Percentiles rank a stretch among this genome's conserved stretches.
phyloP scores from a whole-genome alignment of 2,888 invertebrate genomes.

The Caenorhabditis becei region DNA sequence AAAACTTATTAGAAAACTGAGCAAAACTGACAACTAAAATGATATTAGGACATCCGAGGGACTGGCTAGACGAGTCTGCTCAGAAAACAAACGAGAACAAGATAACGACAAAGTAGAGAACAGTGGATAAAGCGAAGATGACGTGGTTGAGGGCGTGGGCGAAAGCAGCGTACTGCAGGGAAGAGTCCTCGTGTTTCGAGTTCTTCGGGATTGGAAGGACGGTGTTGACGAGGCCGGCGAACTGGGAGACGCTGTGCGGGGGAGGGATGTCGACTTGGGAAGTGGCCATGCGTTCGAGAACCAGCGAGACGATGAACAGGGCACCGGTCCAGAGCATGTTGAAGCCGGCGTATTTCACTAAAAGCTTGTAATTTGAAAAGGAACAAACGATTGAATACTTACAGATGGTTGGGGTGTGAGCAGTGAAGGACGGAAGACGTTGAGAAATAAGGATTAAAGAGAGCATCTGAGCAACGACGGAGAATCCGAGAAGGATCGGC shows the following conservation, averaged over 20 bases:
- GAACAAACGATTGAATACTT: slow-evolving; percentile 41
- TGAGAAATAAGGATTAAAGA: slow-evolving; percentile 75
- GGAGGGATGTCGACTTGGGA: slow-evolving; percentile 78
- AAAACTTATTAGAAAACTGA: slow-evolving; percentile 54
- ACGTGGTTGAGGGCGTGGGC: slow-evolving; percentile 77
- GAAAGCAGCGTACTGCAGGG: slow-evolving; percentile 69
- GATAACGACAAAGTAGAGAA: slow-evolving; percentile 76
- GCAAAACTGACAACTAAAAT: slow-evolving; percentile 28
- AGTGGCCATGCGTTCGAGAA: slow-evolving; percentile 76
- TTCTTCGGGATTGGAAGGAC: slow-evolving; percentile 77
- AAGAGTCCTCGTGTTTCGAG: slow-evolving; percentile 70
- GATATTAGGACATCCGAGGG: slow-evolving; percentile 3
- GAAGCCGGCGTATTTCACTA: slow-evolving; percentile 80
- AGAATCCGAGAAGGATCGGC: slow-evolving; percentile 77
- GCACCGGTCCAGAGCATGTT: slow-evolving; percentile 78
- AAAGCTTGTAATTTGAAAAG: slow-evolving; percentile 34
- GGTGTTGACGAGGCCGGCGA: slow-evolving; percentile 72
- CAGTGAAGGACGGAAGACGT: slow-evolving; percentile 79
- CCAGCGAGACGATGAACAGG: slow-evolving; percentile 75
- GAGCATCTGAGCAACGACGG: slow-evolving; percentile 77
- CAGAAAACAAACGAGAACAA: slow-evolving; percentile 75
- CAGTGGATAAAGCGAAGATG: slow-evolving; percentile 73
- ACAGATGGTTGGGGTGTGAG: slow-evolving; percentile 80
- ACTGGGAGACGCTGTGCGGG: slow-evolving; percentile 73
- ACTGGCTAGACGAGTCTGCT: slow-evolving; percentile 1